phyloP scores from a whole-genome alignment of 2,113 vertebrate species.

The Okapia johnstoni region DNA sequence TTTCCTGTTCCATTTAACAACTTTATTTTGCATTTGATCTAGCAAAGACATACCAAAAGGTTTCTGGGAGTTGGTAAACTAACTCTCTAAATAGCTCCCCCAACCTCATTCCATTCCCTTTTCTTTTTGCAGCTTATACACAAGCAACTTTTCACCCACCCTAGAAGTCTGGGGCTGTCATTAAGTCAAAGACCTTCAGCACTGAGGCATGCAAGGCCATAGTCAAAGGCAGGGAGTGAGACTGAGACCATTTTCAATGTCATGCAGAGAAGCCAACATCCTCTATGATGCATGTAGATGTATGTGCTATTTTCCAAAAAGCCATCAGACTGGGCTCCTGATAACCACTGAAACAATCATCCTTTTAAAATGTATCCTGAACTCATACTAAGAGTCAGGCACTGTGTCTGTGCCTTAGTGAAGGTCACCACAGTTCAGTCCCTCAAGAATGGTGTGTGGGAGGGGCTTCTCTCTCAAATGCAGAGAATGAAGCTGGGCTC shows the following conservation, averaged over 20 bases:
- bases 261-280: not conserved
- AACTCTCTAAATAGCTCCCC: not conserved
- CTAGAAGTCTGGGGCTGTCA: not conserved
- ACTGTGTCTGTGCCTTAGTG: not conserved
- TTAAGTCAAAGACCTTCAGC: not conserved
- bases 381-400: not conserved
- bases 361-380: not conserved
- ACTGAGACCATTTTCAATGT: not conserved
- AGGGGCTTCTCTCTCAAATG: not conserved
- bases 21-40: constrained; percentile 18
- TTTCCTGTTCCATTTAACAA: not conserved
- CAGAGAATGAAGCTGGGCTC: not conserved
- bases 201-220: not conserved
- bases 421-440: not conserved
- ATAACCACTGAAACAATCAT: not conserved
- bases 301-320: not conserved
- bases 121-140: not conserved
- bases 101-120: not conserved
- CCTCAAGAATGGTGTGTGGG: not conserved
- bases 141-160: not conserved
- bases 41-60: not conserved
- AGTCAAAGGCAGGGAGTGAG: not conserved
- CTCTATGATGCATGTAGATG: not conserved
- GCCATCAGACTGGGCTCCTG: not conserved
- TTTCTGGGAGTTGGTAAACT: not conserved